A percentile compares a stretch with the other conserved stretches of the same genome.
Conservation (phyloP, 2,113 vertebrate species). For the Macaca fascicularis region DNA sequence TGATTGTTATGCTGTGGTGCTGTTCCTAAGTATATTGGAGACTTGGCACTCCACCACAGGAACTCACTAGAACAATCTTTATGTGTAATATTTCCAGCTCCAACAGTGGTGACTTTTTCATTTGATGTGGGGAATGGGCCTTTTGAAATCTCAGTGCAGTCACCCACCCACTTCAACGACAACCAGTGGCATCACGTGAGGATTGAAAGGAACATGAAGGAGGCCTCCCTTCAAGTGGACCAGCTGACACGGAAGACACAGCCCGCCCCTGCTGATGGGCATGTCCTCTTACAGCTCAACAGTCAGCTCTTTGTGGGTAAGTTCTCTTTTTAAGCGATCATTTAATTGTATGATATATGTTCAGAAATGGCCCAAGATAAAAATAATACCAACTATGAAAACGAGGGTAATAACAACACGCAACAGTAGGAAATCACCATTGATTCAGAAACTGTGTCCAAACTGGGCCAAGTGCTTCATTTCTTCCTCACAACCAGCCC, state of each 20-base stretch:
- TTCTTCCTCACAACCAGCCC: not conserved
- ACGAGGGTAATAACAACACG: no score
- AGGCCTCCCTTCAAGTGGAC: slow-evolving; percentile 92
- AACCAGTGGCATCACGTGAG: slow-evolving; percentile 94
- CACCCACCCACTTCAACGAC: slow-evolving; percentile 88
- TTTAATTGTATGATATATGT: not conserved
- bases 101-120: slow-evolving; percentile 92
- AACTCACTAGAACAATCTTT: not conserved
- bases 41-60: not conserved
- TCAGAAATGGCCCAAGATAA: not conserved
- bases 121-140: slow-evolving; percentile 98
- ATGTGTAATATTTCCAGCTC: slow-evolving; percentile 84
- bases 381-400: not conserved
- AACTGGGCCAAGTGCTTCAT: no score
- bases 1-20: not conserved
- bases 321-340: slow-evolving; percentile 24
- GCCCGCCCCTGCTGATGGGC: slow-evolving; percentile 90
- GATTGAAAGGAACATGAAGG: slow-evolving; percentile 94
- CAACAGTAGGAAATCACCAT: not conserved
- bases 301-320: slow-evolving; percentile 97
- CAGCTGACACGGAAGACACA: slow-evolving; percentile 84
- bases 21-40: not conserved
- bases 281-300: slow-evolving; percentile 94
- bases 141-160: slow-evolving; percentile 88
- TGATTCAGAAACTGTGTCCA: not conserved